These are phyloP conservation scores for Prochilodus magdalenae DNA, from an alignment of 2,113 vertebrate genomes.

Conservation along the genomic window DNA sequence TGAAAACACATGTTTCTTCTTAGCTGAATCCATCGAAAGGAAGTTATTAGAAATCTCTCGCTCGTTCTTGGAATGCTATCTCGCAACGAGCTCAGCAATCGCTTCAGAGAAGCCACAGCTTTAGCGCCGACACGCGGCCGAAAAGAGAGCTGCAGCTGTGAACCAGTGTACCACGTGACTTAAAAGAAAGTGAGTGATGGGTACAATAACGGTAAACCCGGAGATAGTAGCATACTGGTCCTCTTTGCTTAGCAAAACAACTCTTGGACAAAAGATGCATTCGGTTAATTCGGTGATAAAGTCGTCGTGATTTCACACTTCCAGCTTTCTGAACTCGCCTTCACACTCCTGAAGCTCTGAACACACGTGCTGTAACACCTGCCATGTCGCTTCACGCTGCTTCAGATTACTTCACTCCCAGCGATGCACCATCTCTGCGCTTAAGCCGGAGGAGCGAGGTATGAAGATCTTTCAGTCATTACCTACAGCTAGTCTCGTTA, in stretches of 20 bases:
- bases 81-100: not conserved
- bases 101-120: not conserved
- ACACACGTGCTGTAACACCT: not conserved
- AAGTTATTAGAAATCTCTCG: not conserved
- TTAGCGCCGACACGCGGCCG: not conserved
- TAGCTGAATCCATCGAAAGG: not conserved
- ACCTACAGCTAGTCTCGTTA: not conserved
- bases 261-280: not conserved
- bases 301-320: not conserved
- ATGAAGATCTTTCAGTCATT: conserved; percentile 18
- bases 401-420: conserved; percentile 21
- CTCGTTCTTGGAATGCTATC: not conserved
- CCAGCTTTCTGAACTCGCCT: not conserved
- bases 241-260: not conserved
- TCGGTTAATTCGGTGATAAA: not conserved
- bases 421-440: not conserved
- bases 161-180: conserved; percentile 66
- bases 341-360: not conserved
- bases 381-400: conserved; percentile 63
- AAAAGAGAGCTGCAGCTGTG: not conserved
- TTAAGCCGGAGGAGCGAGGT: conserved; percentile 63
- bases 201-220: conserved; percentile 55
- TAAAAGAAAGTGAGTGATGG: conserved; percentile 56
- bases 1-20: too few species aligned
- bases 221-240: not conserved